Evolutionary conservation across 2,888 invertebrate genomes (phyloP), one percentile per base, ranked within the genome.

Genomic region (Apamea anceps): DNA sequence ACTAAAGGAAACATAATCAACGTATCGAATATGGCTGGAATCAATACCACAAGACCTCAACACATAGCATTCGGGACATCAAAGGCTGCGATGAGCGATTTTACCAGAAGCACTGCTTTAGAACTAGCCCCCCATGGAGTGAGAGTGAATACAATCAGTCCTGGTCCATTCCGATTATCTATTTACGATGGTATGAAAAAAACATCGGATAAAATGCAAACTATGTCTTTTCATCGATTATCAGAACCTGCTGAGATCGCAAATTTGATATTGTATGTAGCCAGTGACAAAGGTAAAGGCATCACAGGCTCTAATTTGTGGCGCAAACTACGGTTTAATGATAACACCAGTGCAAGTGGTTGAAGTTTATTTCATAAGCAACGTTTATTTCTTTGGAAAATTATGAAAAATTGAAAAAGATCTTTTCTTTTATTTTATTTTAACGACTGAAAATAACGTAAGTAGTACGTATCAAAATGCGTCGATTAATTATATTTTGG

Each of bases 91-190:
- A 25, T 94, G 7, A 87, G 89, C 37, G 90, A 91, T 74, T 94
- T 94, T 45, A 91, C 93, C 0, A 87, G 89, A 63, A 84, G 86
- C 18, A 84, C 79, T 32, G 93, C 93, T n/a, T 93, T 99, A 71
- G 99, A 98, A 90, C 93, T 98, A 65, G 98, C 98, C 18, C 85
- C 97, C 0, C 97, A 98, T 91, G 97, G 98, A 84, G 98, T 99
- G 0, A 97, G 99, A 63, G 98, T 98, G 0, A 93, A 94, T 73
- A 73, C 89, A 4, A 84, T 93, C 0, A 91, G 89, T 70, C 92
- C 91, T 37, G 93, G 92, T 1, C 85, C 90, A 2, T 90, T 91
- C 0, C 75, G 6, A 10, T 6, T 45, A 12, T 1, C n/a, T 28
- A 68, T 48, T 21, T 6, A 48, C 28, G 45, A 68, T 6, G 12